Evolutionary conservation across 2,113 vertebrate species (phyloP), one percentile per base, ranked within the genome.

Genomic region (Aldabrachelys gigantea): DNA sequence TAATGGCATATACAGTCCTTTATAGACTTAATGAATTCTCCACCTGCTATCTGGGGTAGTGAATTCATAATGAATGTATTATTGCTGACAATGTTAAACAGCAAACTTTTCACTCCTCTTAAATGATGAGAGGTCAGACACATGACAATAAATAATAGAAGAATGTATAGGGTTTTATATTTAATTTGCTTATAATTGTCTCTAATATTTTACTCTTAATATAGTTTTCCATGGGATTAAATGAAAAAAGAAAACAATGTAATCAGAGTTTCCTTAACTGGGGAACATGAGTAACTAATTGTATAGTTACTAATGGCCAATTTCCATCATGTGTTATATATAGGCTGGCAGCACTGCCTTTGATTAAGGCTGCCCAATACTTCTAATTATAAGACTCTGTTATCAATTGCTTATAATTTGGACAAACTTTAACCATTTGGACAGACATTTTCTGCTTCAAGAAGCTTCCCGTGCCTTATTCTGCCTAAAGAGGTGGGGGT

Each of bases 151-250:
- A 10, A 3, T 9, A 1, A 1, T 78, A 80, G 25, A 25, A 54
- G 89, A 88, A 54, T 31, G 6, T 78, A 2, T 59, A 3, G 65
- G 9, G 5, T 80, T 89, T 78, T 76, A 76, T 21, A 90, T 94
- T 93, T 62, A 91, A 56, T 82, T 94, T 95, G 13, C 14, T 80
- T 35, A 92, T 82, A 88, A 96, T 83, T 94, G 59, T 5, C 4
- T 38, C 93, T 19, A 59, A 86, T 72, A 69, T 2, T 87, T 9
- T 90, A 92, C 78, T 89, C 31, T 87, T 80, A 92, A 88, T 35
- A 3, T 44, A 84, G 75, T 69, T 85, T 53, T 62, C 19, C 8
- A 82, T 87, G 49, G 6, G 29, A 49, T 84, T 78, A 50, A 38
- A 90, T 89, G 1, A 89, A 69, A 89, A 0, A 41, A 54, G 59